These are phyloP conservation scores for Sylvicola fuscatus DNA, from an alignment of 2,888 invertebrate genomes.

Conservation along the genomic window DNA sequence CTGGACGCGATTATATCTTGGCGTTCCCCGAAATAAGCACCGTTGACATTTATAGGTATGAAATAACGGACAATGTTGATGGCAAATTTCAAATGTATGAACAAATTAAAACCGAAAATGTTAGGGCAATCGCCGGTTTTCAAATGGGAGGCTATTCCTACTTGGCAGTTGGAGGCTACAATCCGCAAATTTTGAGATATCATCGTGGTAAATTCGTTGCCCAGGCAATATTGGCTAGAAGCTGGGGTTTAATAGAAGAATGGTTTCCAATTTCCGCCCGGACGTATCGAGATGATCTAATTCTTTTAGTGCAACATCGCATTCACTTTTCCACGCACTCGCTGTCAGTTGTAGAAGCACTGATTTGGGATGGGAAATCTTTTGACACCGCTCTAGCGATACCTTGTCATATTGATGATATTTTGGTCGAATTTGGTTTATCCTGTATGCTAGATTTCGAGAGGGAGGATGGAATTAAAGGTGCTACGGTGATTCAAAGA, in stretches of 20 bases:
- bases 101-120: conserved; percentile 13
- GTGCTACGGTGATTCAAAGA: conserved; percentile 15
- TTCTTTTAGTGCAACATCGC: conserved; percentile 24
- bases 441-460: conserved; percentile 19
- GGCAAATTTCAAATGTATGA: conserved; percentile 10
- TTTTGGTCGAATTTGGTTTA: conserved; percentile 13
- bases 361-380: conserved; percentile 24
- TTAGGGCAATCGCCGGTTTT: conserved; percentile 16
- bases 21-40: conserved; percentile 16
- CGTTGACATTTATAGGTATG: conserved; percentile 15
- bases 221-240: conserved; percentile 17
- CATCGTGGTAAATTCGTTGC: conserved; percentile 16
- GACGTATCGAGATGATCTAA: conserved; percentile 23
- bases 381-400: conserved; percentile 18
- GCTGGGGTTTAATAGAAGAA: conserved; percentile 19
- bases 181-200: conserved; percentile 20
- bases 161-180: conserved; percentile 18
- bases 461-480: conserved; percentile 16
- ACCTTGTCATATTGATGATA: conserved; percentile 15
- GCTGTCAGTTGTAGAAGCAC: conserved; percentile 18
- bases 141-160: conserved; percentile 23
- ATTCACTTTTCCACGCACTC: conserved; percentile 20
- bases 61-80: conserved; percentile 7
- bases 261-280: conserved; percentile 20
- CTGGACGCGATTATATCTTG: conserved; percentile 18